Conservation (phyloP, 2,797 vertebrate species). For the Cottoperca gobio region DNA sequence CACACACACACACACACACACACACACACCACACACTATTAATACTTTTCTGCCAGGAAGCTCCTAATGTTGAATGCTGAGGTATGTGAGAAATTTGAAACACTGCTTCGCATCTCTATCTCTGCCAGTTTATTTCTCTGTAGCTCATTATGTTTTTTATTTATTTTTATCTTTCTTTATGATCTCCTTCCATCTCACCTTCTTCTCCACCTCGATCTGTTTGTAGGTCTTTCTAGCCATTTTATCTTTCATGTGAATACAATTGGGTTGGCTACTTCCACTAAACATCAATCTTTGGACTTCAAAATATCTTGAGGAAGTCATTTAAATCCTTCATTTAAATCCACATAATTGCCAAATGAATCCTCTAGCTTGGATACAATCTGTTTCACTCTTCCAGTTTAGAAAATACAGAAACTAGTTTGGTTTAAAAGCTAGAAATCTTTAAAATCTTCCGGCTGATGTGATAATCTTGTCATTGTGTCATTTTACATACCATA, state of each 20-base stretch:
- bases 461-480: neutral
- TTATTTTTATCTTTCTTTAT: slow-evolving; percentile 4
- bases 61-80: slow-evolving; percentile 61
- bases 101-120: slow-evolving; percentile 33
- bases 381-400: neutral
- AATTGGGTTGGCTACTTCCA: neutral
- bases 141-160: neutral
- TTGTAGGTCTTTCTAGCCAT: neutral
- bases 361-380: neutral
- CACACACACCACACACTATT: slow-evolving; percentile 49
- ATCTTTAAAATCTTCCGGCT: neutral
- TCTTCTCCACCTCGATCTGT: neutral
- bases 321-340: neutral
- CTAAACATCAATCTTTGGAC: neutral
- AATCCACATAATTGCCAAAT: neutral
- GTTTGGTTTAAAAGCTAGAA: neutral
- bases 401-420: neutral
- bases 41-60: slow-evolving; percentile 61
- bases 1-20: neutral
- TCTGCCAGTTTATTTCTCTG: slow-evolving; percentile 14
- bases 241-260: neutral
- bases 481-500: neutral
- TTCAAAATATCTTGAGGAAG: slow-evolving; percentile 4
- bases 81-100: slow-evolving; percentile 63
- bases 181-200: too few species aligned